Base-by-base conservation (phyloP, 2,888 invertebrate genomes). In the Campoplex capitator region DNA sequence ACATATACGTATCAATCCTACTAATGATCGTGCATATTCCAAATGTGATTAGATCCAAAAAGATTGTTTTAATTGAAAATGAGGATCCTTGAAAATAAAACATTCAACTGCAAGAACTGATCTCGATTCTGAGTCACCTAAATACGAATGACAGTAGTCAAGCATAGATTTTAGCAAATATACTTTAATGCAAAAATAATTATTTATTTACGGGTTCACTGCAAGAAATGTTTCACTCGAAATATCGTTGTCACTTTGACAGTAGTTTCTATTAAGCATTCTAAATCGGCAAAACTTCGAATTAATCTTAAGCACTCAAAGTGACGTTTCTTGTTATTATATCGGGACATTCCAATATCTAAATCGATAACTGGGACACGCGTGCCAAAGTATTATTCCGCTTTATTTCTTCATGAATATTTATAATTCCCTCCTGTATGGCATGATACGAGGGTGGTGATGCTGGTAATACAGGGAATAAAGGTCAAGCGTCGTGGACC, bases 401-500 rank as follows among this genome's bases (percentile, higher is more conserved):
- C 16, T 67, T 79, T 70, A 54, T 13, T 32, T 32, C 32, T 42
- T 32, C 23, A 71, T 38, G n/a, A 76, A 79, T 51, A 42, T 42
- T 32, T 28, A 45, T 58, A 74, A 75, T 62, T 38, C 18, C 42
- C 58, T 77, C 16, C n/a, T 35, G 28, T 54, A 45, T 23, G 23
- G 42, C 35, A 51, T 42, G 48, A 38, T 32, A 62, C 3, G n/a
- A 32, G 7, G 38, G 67, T 48, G 35, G 48, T 23, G 45, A 77
- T 67, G 42, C 45, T 68, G 85, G 78, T 42, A 78, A 83, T 83
- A 81, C 35, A 67, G 67, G 38, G 48, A 81, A 83, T 71, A 79
- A 71, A 58, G 86, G 75, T 84, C 67, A 81, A 80, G 80, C 32
- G 65, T 86, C 80, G 56, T 42, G 74, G 67, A 58, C 23, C 77